A percentile compares a stretch with the other conserved stretches of the same genome.
phyloP scores from a whole-genome alignment of 2,888 invertebrate species.

The Drosophila paucipuncta region DNA sequence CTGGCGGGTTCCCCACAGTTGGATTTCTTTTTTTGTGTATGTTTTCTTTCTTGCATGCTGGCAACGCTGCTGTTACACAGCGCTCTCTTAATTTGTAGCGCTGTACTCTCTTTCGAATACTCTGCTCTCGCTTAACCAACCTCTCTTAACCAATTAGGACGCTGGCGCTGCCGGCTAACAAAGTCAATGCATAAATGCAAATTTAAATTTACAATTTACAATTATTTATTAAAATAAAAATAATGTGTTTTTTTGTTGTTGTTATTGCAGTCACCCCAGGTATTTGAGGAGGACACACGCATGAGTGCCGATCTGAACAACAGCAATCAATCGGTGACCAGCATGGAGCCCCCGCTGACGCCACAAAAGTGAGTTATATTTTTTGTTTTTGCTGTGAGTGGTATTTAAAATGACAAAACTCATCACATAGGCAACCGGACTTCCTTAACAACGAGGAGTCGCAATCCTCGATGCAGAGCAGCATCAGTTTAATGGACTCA shows the following conservation, averaged over 20 bases:
- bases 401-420: neutral
- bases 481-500: constrained; percentile 84
- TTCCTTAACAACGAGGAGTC: constrained; percentile 88
- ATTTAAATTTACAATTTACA: neutral
- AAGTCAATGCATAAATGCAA: constrained; percentile 23
- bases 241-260: neutral
- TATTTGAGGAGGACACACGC: constrained; percentile 91
- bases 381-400: neutral
- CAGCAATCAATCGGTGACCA: constrained; percentile 68
- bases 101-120: constrained; percentile 5
- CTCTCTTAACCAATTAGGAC: constrained; percentile 1
- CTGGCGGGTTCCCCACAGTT: constrained; percentile 23
- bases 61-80: constrained; percentile 55
- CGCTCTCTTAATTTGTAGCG: constrained; percentile 19
- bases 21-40: constrained; percentile 7
- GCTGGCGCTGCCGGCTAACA: constrained; percentile 38
- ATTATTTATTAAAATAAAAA: neutral
- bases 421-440: constrained; percentile 82
- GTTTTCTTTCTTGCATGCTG: constrained; percentile 37
- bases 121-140: neutral
- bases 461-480: constrained; percentile 93
- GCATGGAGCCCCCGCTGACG: constrained; percentile 72
- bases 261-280: constrained; percentile 85
- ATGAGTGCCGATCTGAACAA: constrained; percentile 89
- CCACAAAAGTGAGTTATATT: constrained; percentile 72